Base-by-base conservation (phyloP, 2,113 vertebrate genomes). In the Regulus satrapa region DNA sequence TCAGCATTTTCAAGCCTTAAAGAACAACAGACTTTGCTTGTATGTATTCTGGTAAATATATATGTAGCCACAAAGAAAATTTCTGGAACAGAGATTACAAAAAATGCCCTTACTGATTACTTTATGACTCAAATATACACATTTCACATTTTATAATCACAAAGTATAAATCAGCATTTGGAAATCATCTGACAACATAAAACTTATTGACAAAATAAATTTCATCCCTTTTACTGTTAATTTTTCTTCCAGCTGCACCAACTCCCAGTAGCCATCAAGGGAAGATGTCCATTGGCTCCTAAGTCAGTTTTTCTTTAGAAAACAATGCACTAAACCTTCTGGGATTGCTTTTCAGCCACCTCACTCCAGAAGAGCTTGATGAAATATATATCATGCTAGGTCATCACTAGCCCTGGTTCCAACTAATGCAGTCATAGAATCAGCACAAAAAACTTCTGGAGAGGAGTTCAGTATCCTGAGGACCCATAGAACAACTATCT, bases 161-260 rank as follows among this genome's bases (percentile, higher is more conserved):
- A 6, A 56, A 90, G 59, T 46, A 72, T 89, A 64, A 63, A 21
- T 63, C 46, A 55, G 61, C 59, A 94, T 93, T 80, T 91, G 34
- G 10, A 97, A 95, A 92, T 82, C 49, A 91, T 92, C 40, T 80
- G 40, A 68, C 41, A 73, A 71, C 49, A 32, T 82, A 78, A 88
- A 72, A 91, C 13, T 83, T 94, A 91, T 88, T 46, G 64, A 74
- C 32, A 95, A 96, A 94, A 34, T 75, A 94, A 94, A 93, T 34
- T 82, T 8, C 89, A 54, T 68, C 92, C 13, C 23, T 67, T 29
- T 79, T 95, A 75, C 38, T 75, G 34, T 79, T 96, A 94, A 38
- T 92, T 94, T 91, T 97, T 91, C 32, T 96, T 85, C 43, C 67
- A 95, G 49, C 63, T 93, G 20, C 11, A 62, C 51, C 2, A 1